Conservation (phyloP, 1,140 invertebrate species). For the Cotesia vestalis region DNA sequence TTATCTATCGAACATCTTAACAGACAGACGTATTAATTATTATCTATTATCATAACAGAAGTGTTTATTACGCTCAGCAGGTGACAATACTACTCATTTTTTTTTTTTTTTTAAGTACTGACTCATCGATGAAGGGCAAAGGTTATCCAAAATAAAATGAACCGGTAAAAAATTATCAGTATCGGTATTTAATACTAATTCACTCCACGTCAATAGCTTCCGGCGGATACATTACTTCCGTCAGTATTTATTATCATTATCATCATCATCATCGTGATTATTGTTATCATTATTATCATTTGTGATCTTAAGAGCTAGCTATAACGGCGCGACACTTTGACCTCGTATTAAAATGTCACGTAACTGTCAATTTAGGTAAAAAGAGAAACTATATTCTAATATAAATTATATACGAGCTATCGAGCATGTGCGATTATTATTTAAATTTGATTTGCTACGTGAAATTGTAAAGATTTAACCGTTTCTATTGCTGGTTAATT, state of each 20-base stretch:
- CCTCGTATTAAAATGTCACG: constrained; percentile 11
- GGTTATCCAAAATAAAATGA: neutral
- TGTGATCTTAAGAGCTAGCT: neutral
- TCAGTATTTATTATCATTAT: constrained; percentile 24
- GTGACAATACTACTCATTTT: too few relatives aligned
- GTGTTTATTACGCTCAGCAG: too few relatives aligned
- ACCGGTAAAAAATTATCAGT: constrained; percentile 10
- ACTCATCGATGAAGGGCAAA: neutral
- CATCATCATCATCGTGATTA: constrained; percentile 23
- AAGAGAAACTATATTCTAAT: too few relatives aligned
- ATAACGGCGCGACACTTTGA: neutral
- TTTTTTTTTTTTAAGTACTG: too few relatives aligned
- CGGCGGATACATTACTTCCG: constrained; percentile 35
- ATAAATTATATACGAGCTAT: too few relatives aligned
- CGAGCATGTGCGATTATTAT: too few relatives aligned
- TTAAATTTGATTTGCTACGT: too few relatives aligned
- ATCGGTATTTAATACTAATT: constrained; percentile 4
- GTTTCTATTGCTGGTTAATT: too few relatives aligned
- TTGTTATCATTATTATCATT: constrained; percentile 9
- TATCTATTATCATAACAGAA: too few relatives aligned
- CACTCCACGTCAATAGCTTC: constrained; percentile 29
- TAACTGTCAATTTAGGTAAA: neutral
- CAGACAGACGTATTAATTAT: too few relatives aligned
- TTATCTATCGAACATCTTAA: too few relatives aligned
- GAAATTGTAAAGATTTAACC: too few relatives aligned